Base-by-base conservation (phyloP, 1,140 invertebrate genomes). In the Berghia stephanieae region DNA sequence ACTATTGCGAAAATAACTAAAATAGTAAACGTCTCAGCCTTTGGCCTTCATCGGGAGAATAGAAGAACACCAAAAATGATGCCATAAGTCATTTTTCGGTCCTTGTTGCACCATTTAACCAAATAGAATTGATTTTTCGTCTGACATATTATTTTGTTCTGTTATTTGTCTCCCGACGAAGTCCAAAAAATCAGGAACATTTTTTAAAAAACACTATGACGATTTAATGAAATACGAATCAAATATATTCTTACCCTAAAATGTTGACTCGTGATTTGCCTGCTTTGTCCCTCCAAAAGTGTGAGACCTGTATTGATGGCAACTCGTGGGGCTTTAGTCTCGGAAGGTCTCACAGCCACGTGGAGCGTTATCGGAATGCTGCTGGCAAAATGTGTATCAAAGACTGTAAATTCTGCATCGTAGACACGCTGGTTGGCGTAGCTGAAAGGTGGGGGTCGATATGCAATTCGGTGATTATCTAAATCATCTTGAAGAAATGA, bases 401-500 rank as follows among this genome's bases (percentile, higher is more conserved):
- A 87, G 18, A 87, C 87, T 31, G 79, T 79, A 52, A 89, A 85
- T 75, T 87, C 84, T 10, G 82, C 81, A 67, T 84, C 83, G 49
- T 83, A 87, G 36, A 86, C 80, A 55, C 80, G 82, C 76, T 84
- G 80, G 72, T 86, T 83, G 3, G 82, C 44, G 80, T 67, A 78
- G 78, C 82, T 85, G 21, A 76, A 63, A 69, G 81, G 86, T 31
- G 87, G 86, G 18, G 87, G 90, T 76, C 86, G 83, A 80, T 91
- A 91, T 31, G 88, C 85, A 34, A 92, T 92, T 79, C 92, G 91
- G 80, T 93, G 92, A 1, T 92, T 91, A 46, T 92, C 91, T 4
- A 96, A 88, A 83, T 96, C 94, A 34, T 92, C 91, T 43, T 93
- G 92, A 0, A 93, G 93, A 83, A 96, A 96, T 52, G 93, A 93